Conservation (phyloP, 1,140 invertebrate genomes). For the Caerostris darwini region DNA sequence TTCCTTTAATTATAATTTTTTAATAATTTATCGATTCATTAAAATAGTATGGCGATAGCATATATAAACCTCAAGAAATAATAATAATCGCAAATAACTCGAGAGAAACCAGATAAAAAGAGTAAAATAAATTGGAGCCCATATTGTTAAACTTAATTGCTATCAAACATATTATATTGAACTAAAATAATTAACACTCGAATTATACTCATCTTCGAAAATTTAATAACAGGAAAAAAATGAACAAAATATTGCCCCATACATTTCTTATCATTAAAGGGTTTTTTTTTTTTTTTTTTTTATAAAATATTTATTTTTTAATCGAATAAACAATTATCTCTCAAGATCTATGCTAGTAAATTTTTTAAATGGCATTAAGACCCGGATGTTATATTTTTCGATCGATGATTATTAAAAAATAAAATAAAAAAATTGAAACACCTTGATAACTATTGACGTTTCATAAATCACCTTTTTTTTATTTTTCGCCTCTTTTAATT, state of each 20-base stretch:
- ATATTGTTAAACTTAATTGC: too few species aligned
- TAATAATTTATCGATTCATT: too few species aligned
- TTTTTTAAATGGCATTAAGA: neutral
- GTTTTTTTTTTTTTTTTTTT: neutral
- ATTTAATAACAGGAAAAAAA: neutral
- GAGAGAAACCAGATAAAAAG: too few species aligned
- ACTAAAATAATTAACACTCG: neutral
- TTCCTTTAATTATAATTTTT: too few species aligned
- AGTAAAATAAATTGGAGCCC: too few species aligned
- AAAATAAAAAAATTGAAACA: neutral
- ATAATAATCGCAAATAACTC: too few species aligned
- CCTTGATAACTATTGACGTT: conserved; percentile 37
- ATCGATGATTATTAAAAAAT: too few species aligned
- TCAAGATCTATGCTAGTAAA: neutral
- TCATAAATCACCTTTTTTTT: conserved; percentile 23
- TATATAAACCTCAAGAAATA: too few species aligned
- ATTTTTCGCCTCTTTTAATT: neutral
- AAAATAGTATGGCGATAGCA: too few species aligned
- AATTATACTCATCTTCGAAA: neutral
- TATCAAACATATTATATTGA: neutral
- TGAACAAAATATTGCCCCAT: neutral
- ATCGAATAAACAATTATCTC: neutral
- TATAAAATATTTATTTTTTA: neutral
- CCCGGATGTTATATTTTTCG: neutral
- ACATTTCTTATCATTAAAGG: neutral